Conservation (phyloP, 1,140 invertebrate species). For the Streblospio benedicti region DNA sequence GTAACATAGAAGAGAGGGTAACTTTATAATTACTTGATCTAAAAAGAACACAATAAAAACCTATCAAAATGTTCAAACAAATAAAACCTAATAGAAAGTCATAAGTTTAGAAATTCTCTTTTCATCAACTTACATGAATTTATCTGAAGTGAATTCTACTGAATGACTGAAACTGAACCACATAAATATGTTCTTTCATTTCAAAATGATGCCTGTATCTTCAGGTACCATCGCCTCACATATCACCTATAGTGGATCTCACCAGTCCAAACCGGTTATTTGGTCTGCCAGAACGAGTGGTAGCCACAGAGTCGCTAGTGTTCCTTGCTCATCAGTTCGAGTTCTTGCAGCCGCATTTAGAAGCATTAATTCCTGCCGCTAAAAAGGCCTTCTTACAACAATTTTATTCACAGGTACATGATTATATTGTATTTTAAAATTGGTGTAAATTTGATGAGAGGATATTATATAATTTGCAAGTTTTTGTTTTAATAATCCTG, state of each 20-base stretch:
- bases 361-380: slow-evolving; percentile 44
- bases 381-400: slow-evolving; percentile 63
- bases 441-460: neutral
- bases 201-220: no score
- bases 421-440: slow-evolving; percentile 5
- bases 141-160: no score
- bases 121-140: no score
- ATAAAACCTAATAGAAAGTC: no score
- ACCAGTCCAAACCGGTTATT: slow-evolving; percentile 62
- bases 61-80: no score
- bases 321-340: slow-evolving; percentile 82
- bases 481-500: no score
- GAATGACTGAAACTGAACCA: no score
- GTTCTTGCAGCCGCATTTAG: slow-evolving; percentile 70
- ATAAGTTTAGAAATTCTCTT: no score
- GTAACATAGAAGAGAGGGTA: slow-evolving; percentile 20
- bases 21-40: no score
- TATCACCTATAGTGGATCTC: slow-evolving; percentile 66
- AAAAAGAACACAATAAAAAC: no score
- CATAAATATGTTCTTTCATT: no score
- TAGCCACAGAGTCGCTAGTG: slow-evolving; percentile 83
- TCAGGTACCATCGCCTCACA: slow-evolving; percentile 56
- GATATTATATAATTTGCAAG: neutral
- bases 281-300: slow-evolving; percentile 73
- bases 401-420: slow-evolving; percentile 56